phyloP scores from a whole-genome alignment of 2,888 invertebrate species.

The Nysson spinosus region DNA sequence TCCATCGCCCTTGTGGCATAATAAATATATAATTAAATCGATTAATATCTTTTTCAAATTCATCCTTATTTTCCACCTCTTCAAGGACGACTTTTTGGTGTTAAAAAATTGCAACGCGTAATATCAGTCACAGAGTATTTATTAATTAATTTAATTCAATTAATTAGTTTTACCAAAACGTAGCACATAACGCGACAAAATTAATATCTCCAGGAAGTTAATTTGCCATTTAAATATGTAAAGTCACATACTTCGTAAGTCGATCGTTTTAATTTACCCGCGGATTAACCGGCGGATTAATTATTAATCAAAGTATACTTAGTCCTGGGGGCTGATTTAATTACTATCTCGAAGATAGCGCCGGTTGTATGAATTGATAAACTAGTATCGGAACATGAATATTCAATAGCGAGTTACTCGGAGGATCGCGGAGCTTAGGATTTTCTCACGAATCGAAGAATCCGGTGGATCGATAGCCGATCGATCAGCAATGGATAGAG shows the following conservation, averaged over 20 bases:
- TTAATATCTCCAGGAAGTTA: background rate
- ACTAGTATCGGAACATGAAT: conserved; percentile 17
- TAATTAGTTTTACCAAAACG: background rate
- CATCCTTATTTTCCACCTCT: too few species aligned
- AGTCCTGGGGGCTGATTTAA: background rate
- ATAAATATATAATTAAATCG: too few species aligned
- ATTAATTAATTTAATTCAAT: too few species aligned
- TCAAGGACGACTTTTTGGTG: too few species aligned
- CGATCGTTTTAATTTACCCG: background rate
- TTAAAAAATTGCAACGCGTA: too few species aligned
- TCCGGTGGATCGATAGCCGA: conserved; percentile 1
- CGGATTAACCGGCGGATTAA: background rate
- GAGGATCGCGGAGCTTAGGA: background rate
- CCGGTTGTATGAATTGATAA: conserved; percentile 1
- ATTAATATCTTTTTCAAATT: too few species aligned
- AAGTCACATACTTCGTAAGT: background rate
- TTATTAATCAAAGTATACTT: background rate
- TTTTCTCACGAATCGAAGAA: conserved; percentile 14
- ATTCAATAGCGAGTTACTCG: conserved; percentile 9
- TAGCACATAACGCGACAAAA: background rate
- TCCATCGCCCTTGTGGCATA: too few species aligned
- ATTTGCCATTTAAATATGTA: background rate
- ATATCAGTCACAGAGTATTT: too few species aligned
- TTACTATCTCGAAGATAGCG: background rate
- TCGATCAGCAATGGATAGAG: conserved; percentile 2